These are phyloP conservation scores for Aphelenchoides besseyi DNA, from an alignment of 1,140 invertebrate genomes.

Conservation along the genomic window DNA sequence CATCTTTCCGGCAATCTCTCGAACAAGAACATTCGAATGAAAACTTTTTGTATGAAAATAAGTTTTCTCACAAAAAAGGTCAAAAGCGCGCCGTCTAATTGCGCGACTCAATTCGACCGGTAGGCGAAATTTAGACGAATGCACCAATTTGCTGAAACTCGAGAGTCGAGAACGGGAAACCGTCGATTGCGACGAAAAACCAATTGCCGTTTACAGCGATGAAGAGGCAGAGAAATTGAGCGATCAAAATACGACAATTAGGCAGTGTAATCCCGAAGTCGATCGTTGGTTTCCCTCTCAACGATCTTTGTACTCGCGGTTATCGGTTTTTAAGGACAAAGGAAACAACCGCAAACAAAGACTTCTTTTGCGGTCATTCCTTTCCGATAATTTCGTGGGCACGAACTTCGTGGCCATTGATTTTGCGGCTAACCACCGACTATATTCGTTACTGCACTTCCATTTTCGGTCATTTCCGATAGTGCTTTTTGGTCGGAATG, in stretches of 20 bases:
- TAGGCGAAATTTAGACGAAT: background rate
- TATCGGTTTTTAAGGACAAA: background rate
- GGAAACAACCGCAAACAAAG: too few species aligned
- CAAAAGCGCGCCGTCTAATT: background rate
- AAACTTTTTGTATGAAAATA: too few species aligned
- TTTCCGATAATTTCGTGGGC: background rate
- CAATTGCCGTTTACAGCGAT: background rate
- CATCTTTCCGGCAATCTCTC: too few species aligned
- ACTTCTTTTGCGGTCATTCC: background rate
- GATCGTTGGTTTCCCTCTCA: too few species aligned
- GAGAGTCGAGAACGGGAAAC: background rate
- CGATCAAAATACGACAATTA: background rate
- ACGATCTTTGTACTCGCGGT: background rate
- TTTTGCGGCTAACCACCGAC: background rate
- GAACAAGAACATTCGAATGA: too few species aligned
- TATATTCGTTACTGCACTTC: background rate
- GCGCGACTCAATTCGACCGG: background rate
- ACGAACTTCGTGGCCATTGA: background rate
- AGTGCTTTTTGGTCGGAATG: background rate
- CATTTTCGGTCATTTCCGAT: background rate
- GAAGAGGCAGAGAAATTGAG: too few species aligned
- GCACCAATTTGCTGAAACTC: background rate
- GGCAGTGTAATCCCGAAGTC: background rate
- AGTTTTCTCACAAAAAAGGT: too few species aligned
- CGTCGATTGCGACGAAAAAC: slow-evolving; percentile 2